Percentiles rank a stretch among this genome's conserved stretches.
Evolutionary conservation across 2,113 vertebrate species (phyloP).

Genomic region (Carlito syrichta): DNA sequence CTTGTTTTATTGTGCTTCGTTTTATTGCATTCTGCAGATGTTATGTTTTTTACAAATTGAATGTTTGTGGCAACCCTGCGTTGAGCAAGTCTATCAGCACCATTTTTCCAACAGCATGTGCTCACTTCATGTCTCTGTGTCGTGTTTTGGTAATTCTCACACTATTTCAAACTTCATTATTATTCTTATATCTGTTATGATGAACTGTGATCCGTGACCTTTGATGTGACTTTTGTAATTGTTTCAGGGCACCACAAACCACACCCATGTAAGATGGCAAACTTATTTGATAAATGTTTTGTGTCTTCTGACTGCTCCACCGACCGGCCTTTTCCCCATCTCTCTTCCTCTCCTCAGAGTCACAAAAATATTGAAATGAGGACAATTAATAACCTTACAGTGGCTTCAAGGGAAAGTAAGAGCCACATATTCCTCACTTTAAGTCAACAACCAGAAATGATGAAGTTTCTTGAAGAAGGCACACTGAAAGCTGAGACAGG

Average conservation of each 20-base stretch:
- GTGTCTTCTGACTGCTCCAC: background rate
- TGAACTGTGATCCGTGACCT: background rate
- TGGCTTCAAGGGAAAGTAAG: background rate
- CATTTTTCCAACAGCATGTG: background rate
- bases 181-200: background rate
- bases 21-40: background rate
- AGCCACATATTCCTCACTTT: background rate
- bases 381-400: background rate
- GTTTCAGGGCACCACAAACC: background rate
- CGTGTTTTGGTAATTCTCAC: background rate
- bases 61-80: background rate
- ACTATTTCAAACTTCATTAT: background rate
- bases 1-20: background rate
- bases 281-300: background rate
- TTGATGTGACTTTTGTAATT: background rate
- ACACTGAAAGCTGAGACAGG: background rate
- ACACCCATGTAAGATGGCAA: background rate
- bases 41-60: background rate
- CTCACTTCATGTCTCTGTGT: background rate
- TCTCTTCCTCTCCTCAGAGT: background rate
- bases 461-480: background rate
- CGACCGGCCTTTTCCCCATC: background rate
- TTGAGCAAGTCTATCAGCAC: background rate
- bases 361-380: background rate
- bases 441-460: background rate